Evolutionary conservation across 1,140 invertebrate species (phyloP).

Genomic region (Apocrypta bakeri): DNA sequence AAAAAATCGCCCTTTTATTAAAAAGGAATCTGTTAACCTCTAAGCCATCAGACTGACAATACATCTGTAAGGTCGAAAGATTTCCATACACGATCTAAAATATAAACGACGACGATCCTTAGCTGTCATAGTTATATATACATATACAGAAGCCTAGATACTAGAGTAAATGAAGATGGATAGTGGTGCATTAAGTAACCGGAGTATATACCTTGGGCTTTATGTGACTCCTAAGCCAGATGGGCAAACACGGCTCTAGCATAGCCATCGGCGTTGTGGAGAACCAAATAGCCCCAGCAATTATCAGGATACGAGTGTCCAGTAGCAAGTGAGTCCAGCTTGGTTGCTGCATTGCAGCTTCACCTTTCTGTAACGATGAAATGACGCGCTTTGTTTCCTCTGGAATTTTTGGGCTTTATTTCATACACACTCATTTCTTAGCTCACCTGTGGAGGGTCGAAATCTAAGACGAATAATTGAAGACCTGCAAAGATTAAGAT

Average conservation of each 20-base stretch:
- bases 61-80: too few species aligned
- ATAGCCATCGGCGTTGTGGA: constrained; percentile 87
- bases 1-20: too few species aligned
- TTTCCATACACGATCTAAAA: too few species aligned
- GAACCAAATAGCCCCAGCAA: constrained; percentile 81
- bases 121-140: too few species aligned
- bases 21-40: too few species aligned
- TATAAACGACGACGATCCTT: too few species aligned
- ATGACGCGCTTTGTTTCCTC: not conserved
- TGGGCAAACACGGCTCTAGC: constrained; percentile 86
- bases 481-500: constrained; percentile 53
- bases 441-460: constrained; percentile 49
- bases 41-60: too few species aligned
- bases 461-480: constrained; percentile 57
- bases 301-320: constrained; percentile 78
- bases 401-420: not conserved
- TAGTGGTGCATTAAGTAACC: not conserved
- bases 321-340: constrained; percentile 77
- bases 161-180: not conserved
- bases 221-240: constrained; percentile 85
- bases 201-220: constrained; percentile 78
- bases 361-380: constrained; percentile 51
- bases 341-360: constrained; percentile 54
- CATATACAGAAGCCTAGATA: not conserved
- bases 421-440: too few species aligned